A percentile compares a stretch with the other conserved stretches of the same genome.
These are phyloP conservation scores for Setipinna tenuifilis DNA, from an alignment of 2,797 vertebrate species.

Conservation along the genomic window DNA sequence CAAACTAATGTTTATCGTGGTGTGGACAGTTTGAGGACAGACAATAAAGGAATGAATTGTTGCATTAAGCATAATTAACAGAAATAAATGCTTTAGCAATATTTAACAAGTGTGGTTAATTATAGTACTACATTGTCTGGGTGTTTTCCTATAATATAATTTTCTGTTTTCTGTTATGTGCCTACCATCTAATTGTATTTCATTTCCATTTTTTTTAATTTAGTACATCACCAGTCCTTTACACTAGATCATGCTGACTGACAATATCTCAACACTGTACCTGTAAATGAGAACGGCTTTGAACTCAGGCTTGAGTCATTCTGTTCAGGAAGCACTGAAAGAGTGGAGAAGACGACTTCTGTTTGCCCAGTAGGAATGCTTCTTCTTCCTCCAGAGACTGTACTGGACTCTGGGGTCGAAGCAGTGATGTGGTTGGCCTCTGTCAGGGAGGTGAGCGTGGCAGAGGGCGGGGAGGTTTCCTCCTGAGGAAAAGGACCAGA, in stretches of 20 bases:
- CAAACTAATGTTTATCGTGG: background rate
- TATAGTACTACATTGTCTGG: too few relatives aligned
- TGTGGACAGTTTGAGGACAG: background rate
- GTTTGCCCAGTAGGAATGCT: background rate
- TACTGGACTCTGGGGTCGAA: conserved; percentile 28
- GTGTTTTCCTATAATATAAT: too few relatives aligned
- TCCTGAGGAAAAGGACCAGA: background rate
- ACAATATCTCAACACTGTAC: conserved; percentile 21
- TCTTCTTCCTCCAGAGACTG: too few relatives aligned
- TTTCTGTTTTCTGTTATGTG: background rate
- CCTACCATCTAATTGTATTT: background rate
- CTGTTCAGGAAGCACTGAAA: conserved; percentile 1
- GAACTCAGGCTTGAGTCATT: conserved; percentile 29
- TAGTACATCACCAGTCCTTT: background rate
- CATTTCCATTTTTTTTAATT: background rate
- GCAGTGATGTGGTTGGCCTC: conserved; percentile 2
- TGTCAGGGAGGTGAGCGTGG: background rate
- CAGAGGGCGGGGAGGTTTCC: background rate
- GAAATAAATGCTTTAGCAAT: background rate
- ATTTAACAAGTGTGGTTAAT: background rate
- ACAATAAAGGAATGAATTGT: background rate
- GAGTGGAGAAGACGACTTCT: background rate
- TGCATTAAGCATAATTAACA: background rate
- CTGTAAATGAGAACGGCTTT: conserved; percentile 32
- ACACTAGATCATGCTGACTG: background rate